These are phyloP conservation scores for Fabriciana adippe DNA, from an alignment of 2,888 invertebrate species.

Conservation along the genomic window DNA sequence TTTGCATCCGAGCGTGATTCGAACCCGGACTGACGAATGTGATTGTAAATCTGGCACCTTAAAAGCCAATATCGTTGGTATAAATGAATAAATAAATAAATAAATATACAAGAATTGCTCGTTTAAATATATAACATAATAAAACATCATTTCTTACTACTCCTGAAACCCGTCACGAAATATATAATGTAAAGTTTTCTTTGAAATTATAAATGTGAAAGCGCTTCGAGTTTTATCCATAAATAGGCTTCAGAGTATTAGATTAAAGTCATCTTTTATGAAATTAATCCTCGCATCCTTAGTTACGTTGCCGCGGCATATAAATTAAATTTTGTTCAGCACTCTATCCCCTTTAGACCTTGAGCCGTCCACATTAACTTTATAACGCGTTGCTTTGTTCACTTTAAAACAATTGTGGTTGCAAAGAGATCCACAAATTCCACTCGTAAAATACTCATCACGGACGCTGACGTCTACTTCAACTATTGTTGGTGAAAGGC, in stretches of 20 bases:
- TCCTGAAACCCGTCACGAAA: conserved; percentile 1
- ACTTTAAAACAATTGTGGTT: conserved; percentile 59
- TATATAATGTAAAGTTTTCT: conserved; percentile 10
- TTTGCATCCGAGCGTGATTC: no score
- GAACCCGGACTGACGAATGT: no score
- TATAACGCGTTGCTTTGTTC: conserved; percentile 49
- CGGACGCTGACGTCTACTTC: conserved; percentile 54
- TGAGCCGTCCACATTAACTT: conserved; percentile 54
- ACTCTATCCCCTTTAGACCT: conserved; percentile 48
- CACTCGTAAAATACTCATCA: conserved; percentile 63
- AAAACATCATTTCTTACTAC: background rate
- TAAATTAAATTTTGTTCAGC: conserved; percentile 51
- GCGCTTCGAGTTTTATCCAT: conserved; percentile 33
- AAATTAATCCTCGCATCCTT: conserved; percentile 41
- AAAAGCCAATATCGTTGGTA: no score
- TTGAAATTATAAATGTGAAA: conserved; percentile 32
- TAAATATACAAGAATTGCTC: no score
- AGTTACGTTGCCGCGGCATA: conserved; percentile 38
- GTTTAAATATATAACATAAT: no score
- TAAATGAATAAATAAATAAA: no score
- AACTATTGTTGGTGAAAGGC: conserved; percentile 60
- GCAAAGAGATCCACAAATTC: conserved; percentile 53
- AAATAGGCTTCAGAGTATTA: conserved; percentile 39
- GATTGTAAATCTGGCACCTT: no score
- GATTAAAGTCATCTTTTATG: conserved; percentile 41